Percentiles rank a stretch among this genome's conserved stretches.
Evolutionary conservation across 2,797 vertebrate species (phyloP).

Genomic region (Zalophus californianus): DNA sequence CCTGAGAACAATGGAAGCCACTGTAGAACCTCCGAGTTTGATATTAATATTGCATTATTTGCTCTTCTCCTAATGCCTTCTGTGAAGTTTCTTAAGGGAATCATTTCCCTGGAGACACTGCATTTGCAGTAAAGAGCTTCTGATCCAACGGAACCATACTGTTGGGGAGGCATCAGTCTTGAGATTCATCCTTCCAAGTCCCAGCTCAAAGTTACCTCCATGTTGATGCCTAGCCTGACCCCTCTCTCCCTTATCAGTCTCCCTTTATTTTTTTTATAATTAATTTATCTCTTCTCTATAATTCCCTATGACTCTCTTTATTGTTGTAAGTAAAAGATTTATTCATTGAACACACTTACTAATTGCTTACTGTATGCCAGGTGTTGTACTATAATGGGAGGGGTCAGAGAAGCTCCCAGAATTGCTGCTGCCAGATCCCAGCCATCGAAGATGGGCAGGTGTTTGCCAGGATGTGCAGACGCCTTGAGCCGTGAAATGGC

Average conservation of each 20-base stretch:
- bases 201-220: background rate
- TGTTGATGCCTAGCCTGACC: background rate
- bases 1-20: conserved; percentile 34
- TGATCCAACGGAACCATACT: background rate
- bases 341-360: background rate
- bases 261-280: background rate
- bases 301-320: background rate
- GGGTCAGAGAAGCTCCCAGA: background rate
- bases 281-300: background rate
- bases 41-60: conserved; percentile 51
- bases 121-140: background rate
- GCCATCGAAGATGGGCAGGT: background rate
- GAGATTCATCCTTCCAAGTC: background rate
- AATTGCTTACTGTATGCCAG: background rate
- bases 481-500: background rate
- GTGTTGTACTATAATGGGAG: background rate
- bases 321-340: background rate
- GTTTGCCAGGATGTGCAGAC: background rate
- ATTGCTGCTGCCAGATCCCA: background rate
- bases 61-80: background rate
- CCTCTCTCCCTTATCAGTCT: background rate
- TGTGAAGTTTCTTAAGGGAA: background rate
- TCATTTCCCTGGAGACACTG: background rate
- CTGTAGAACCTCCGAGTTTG: background rate
- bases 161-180: background rate